Evolutionary conservation across 2,797 vertebrate genomes (phyloP).

Genomic region (Poecilia wingei): DNA sequence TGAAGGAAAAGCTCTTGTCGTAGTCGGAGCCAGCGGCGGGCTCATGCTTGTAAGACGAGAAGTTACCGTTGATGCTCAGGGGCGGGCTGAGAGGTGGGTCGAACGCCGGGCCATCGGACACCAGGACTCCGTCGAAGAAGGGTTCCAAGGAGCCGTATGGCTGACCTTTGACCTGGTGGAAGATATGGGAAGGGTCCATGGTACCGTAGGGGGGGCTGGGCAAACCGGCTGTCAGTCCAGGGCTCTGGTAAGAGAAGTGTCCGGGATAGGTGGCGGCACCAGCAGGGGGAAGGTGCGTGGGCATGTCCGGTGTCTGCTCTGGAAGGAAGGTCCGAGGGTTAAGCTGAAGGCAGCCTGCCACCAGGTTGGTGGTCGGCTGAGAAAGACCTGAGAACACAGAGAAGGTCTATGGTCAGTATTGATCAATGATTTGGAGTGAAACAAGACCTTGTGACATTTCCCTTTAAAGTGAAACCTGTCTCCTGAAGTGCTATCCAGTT

Average conservation of each 20-base stretch:
- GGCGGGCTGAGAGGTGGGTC: constrained; percentile 96
- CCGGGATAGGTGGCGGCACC: constrained; percentile 81
- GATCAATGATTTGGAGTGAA: not conserved
- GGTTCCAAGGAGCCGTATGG: constrained; percentile 91
- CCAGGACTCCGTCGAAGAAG: constrained; percentile 91
- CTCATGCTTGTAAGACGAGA: constrained; percentile 97
- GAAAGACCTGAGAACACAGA: constrained; percentile 83
- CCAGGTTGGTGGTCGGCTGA: constrained; percentile 96
- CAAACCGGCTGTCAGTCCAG: constrained; percentile 92
- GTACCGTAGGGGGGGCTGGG: constrained; percentile 96
- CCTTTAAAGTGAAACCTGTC: not conserved
- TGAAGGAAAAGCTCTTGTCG: constrained; percentile 86
- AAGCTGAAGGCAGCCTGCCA: constrained; percentile 96
- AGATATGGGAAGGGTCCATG: constrained; percentile 97
- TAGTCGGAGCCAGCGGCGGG: constrained; percentile 40
- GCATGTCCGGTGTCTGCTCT: constrained; percentile 91
- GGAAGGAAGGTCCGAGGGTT: constrained; percentile 96
- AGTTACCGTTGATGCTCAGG: constrained; percentile 97
- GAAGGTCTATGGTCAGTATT: not conserved
- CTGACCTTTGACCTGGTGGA: constrained; percentile 92
- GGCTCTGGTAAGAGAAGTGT: constrained; percentile 92
- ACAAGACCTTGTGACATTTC: not conserved
- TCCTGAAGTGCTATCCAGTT: not conserved
- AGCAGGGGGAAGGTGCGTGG: constrained; percentile 85
- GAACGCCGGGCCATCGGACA: constrained; percentile 89